These are phyloP conservation scores for Elachura formosa DNA, from an alignment of 2,113 vertebrate species.

Conservation along the genomic window DNA sequence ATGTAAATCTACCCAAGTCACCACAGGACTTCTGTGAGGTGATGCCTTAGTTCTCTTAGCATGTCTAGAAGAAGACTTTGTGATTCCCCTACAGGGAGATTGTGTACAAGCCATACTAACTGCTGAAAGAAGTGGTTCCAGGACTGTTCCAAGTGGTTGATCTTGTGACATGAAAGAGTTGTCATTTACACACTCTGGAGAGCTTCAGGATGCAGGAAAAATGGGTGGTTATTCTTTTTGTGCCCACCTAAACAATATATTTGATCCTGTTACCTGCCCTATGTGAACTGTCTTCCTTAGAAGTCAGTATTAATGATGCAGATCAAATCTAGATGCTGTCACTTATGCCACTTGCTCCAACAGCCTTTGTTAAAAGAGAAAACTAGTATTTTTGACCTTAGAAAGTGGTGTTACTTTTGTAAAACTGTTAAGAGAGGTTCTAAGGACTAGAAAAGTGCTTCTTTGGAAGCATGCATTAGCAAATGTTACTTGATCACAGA, in stretches of 20 bases:
- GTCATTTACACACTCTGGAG: neutral
- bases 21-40: neutral
- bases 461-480: neutral
- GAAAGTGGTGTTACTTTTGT: neutral
- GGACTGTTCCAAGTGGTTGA: slow-evolving; percentile 23
- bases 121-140: neutral
- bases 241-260: neutral
- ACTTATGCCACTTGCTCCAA: neutral
- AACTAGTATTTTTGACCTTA: neutral
- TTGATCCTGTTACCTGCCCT: slow-evolving; percentile 24
- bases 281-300: slow-evolving; percentile 8
- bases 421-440: neutral
- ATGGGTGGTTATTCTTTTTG: neutral
- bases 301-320: slow-evolving; percentile 41
- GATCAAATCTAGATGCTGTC: slow-evolving; percentile 13
- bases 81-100: neutral
- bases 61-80: neutral
- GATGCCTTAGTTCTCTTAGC: neutral
- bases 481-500: neutral
- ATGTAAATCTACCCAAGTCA: neutral
- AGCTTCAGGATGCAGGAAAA: neutral
- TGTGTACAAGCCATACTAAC: neutral
- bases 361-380: neutral
- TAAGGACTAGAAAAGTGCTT: neutral
- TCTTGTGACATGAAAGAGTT: slow-evolving; percentile 33